A percentile compares a stretch with the other conserved stretches of the same genome.
These are phyloP conservation scores for Agriopis leucophaearia DNA, from an alignment of 2,888 invertebrate species.

Conservation along the genomic window DNA sequence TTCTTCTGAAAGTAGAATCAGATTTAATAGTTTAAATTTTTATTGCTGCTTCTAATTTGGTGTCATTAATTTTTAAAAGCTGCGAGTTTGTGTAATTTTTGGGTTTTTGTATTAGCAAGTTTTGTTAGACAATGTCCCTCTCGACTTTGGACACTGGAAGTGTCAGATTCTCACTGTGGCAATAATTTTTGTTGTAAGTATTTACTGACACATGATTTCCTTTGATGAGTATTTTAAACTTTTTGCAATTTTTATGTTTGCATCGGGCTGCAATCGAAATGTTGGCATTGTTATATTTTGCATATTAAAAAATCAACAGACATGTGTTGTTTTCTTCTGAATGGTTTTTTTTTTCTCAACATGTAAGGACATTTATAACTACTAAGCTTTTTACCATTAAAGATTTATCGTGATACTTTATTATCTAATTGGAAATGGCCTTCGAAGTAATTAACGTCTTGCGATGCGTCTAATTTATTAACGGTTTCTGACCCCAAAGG, in stretches of 20 bases:
- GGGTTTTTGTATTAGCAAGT: neutral
- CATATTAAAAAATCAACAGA: slow-evolving; percentile 1
- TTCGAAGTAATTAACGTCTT: neutral
- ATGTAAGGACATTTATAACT: neutral
- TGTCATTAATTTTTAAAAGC: no score
- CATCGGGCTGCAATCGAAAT: slow-evolving; percentile 1
- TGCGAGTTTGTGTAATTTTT: no score
- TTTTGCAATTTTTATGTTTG: neutral
- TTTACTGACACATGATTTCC: neutral
- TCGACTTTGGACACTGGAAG: neutral
- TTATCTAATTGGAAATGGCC: neutral
- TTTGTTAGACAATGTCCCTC: slow-evolving; percentile 2
- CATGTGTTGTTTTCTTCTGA: slow-evolving; percentile 11
- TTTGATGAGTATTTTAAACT: slow-evolving; percentile 3
- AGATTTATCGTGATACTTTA: neutral
- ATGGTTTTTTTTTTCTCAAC: neutral
- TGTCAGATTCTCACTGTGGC: neutral
- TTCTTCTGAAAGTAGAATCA: no score
- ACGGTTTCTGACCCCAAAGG: neutral
- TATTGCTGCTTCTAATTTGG: no score
- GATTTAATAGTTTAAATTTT: neutral
- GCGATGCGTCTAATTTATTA: neutral
- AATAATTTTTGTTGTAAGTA: slow-evolving; percentile 3
- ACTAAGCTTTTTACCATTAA: neutral
- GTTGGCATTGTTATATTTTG: neutral